Evolutionary conservation across 53 echinoderm and acorn worm genomes (phyloP).

Genomic region (Crossaster papposus): DNA sequence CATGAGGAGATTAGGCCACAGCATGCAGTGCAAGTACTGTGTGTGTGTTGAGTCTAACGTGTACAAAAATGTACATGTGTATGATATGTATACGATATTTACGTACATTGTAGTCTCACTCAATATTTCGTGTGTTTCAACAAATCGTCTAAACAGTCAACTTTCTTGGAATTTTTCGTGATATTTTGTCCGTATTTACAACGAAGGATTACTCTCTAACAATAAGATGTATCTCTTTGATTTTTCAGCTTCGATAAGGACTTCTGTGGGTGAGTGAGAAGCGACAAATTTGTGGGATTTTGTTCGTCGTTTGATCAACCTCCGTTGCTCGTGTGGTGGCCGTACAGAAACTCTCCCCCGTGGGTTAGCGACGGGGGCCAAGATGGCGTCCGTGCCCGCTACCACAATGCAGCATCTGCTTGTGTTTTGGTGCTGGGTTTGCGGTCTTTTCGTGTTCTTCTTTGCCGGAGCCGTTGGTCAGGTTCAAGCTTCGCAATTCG

Average conservation of each 20-base stretch:
- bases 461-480: background rate
- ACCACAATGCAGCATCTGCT: slow-evolving; percentile 21
- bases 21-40: slow-evolving; percentile 55
- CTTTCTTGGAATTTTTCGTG: slow-evolving; percentile 13
- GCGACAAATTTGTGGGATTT: slow-evolving; percentile 2
- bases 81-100: background rate
- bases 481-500: slow-evolving; percentile 44
- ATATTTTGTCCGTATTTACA: slow-evolving; percentile 1
- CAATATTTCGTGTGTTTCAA: background rate
- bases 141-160: background rate
- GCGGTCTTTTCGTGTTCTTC: background rate
- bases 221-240: slow-evolving; percentile 45
- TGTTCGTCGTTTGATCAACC: slow-evolving; percentile 7
- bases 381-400: slow-evolving; percentile 52
- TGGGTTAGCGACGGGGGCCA: slow-evolving; percentile 1
- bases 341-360: slow-evolving; percentile 8
- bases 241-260: slow-evolving; percentile 41
- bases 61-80: background rate
- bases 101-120: background rate
- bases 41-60: slow-evolving; percentile 6
- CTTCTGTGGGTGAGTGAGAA: slow-evolving; percentile 42
- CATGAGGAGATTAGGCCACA: slow-evolving; percentile 56
- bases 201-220: slow-evolving; percentile 8
- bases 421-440: slow-evolving; percentile 30
- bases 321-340: background rate